Percentiles rank a stretch among this genome's conserved stretches.
phyloP scores from a whole-genome alignment of 2,797 vertebrate species.

The Neosilurus hyrtlii region DNA sequence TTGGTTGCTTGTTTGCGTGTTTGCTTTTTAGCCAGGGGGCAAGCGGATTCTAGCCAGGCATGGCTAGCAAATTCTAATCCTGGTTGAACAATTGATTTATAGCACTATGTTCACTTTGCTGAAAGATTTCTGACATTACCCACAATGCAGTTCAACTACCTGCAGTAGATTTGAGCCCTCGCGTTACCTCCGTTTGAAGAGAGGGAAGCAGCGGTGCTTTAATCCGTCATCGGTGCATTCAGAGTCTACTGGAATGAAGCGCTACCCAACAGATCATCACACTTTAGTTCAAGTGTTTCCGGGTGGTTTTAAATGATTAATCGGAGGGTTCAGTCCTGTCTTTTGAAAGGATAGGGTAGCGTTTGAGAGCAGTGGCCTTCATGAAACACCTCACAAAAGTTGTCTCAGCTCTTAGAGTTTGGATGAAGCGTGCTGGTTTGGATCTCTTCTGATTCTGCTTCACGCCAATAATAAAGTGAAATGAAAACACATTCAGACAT shows the following conservation, averaged over 20 bases:
- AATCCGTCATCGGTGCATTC: neutral
- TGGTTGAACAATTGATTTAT: neutral
- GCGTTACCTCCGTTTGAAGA: neutral
- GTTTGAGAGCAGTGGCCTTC: neutral
- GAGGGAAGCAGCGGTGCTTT: neutral
- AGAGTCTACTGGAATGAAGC: neutral
- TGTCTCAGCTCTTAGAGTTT: neutral
- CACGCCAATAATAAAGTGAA: conserved; percentile 14
- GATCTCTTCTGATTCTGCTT: neutral
- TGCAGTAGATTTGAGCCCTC: neutral
- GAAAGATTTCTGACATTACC: neutral
- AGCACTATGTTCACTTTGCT: neutral
- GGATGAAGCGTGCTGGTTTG: neutral
- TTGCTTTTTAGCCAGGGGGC: no score
- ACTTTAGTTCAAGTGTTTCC: neutral
- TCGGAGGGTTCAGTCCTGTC: neutral
- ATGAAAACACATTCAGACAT: conserved; percentile 25
- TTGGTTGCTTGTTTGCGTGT: no score
- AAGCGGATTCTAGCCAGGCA: no score
- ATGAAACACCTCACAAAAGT: neutral
- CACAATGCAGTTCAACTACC: neutral
- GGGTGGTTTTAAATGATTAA: neutral
- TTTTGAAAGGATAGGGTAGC: neutral
- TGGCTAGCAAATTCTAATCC: no score
- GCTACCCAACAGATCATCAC: neutral